Conservation (phyloP, 2,888 invertebrate genomes). For the Pharmacophagus antenor region DNA sequence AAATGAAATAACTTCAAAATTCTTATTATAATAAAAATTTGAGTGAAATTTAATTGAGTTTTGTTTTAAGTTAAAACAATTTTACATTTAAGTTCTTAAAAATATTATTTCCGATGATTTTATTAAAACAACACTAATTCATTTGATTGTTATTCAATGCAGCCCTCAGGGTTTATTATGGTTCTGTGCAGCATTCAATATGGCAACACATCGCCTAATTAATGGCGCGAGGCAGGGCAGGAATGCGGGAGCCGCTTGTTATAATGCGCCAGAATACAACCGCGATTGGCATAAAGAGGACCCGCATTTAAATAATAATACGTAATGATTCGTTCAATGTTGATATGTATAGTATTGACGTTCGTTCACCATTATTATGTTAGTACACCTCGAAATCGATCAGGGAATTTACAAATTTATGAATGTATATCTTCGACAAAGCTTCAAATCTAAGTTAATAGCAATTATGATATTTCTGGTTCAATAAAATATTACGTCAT, state of each 20-base stretch:
- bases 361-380: slow-evolving; percentile 16
- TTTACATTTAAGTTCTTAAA: too few species aligned
- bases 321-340: slow-evolving; percentile 56
- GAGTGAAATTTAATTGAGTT: too few species aligned
- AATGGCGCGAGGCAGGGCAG: slow-evolving; percentile 52
- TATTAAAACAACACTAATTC: background rate
- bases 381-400: too few species aligned
- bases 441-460: too few species aligned
- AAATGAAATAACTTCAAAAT: too few species aligned
- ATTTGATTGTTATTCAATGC: slow-evolving; percentile 21
- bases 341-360: slow-evolving; percentile 19
- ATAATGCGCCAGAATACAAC: slow-evolving; percentile 56
- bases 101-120: background rate
- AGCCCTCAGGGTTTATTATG: slow-evolving; percentile 30
- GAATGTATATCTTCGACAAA: too few species aligned
- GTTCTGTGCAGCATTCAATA: slow-evolving; percentile 40
- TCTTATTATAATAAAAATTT: too few species aligned
- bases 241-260: slow-evolving; percentile 74
- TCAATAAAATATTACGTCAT: too few species aligned
- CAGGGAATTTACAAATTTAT: too few species aligned
- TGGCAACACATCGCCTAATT: slow-evolving; percentile 51
- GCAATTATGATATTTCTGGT: too few species aligned
- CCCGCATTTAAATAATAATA: slow-evolving; percentile 67
- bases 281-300: slow-evolving; percentile 61
- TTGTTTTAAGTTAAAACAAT: too few species aligned